Conservation (phyloP, 2,113 vertebrate species). For the Pantherophis guttatus region DNA sequence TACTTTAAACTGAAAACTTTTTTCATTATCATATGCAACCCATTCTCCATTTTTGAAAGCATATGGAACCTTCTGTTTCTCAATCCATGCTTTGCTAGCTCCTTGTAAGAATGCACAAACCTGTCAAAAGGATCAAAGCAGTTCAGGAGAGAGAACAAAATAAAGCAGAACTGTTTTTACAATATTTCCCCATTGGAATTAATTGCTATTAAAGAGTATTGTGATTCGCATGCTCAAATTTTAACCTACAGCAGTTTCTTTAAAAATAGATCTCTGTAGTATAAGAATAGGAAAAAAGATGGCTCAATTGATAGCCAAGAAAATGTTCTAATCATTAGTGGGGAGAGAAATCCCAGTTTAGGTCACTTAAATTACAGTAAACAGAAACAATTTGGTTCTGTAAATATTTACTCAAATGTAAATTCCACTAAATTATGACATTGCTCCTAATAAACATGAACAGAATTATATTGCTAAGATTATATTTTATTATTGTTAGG, state of each 20-base stretch:
- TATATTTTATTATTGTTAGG: background rate
- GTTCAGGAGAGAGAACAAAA: background rate
- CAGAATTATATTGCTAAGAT: background rate
- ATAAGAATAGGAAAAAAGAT: background rate
- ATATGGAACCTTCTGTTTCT: slow-evolving; percentile 65
- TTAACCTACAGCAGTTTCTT: background rate
- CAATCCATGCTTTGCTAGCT: slow-evolving; percentile 65
- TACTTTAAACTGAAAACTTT: slow-evolving; percentile 68
- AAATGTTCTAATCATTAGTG: background rate
- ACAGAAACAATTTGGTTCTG: background rate
- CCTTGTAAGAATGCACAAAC: slow-evolving; percentile 69
- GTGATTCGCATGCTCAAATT: background rate
- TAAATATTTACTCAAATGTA: background rate
- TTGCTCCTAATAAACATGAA: background rate
- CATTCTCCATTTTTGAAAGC: slow-evolving; percentile 55
- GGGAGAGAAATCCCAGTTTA: background rate
- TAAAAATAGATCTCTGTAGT: background rate
- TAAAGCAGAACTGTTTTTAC: background rate
- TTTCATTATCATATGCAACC: slow-evolving; percentile 70
- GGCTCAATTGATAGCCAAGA: background rate
- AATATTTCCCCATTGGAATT: background rate
- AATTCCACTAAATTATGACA: background rate
- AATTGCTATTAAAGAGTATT: background rate
- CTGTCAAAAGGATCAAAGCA: slow-evolving; percentile 36
- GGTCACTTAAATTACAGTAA: background rate